Base-by-base conservation (phyloP, 2,888 invertebrate species). In the Baccha elongata region DNA sequence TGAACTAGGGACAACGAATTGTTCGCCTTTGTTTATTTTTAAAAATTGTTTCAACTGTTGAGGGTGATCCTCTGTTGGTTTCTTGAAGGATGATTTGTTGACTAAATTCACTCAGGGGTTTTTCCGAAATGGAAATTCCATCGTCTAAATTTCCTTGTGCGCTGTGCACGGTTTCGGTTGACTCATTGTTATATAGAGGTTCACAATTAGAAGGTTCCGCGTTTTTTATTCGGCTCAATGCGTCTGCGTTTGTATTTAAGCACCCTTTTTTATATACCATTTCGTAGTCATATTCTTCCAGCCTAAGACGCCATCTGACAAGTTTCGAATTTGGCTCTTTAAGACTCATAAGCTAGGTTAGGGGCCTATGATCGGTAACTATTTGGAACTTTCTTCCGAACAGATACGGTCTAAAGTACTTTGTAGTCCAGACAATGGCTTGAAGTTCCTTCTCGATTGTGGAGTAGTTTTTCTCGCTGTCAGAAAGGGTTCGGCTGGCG, bases 361-460 rank as follows among this genome's bases (percentile, higher is more conserved):
- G 78, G 0, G 88, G 87, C 65, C 85, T 86, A 73, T 89, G 88
- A 69, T 89, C 88, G 0, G 88, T 88, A 1, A 87, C 74, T n/a
- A 89, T 85, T 0, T 73, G 86, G 35, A 91, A 90, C 89, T n/a
- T n/a, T n/a, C n/a, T n/a, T n/a, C n/a, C n/a, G n/a, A n/a, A n/a
- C n/a, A n/a, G n/a, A n/a, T n/a, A 89, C 0, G 88, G 89, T 19
- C 88, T 40, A 26, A 89, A 89, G 53, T 88, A 87, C 84, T 88
- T 88, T 0, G 85, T 84, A 0, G 87, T 87, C 87, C 87, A 88
- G 0, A 88, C 85, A 3, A 89, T 87, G 0, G 86, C 86, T 32
- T 88, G 35, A 0, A 89, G 60, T 83, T 89, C 88, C 44, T 88
- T 89, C 65, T 89, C 88, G 3, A 88, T 86, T 0, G 86, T 86